Percentiles rank a stretch among this genome's conserved stretches.
phyloP scores from a whole-genome alignment of 2,797 vertebrate genomes.

The Etheostoma perlongum region DNA sequence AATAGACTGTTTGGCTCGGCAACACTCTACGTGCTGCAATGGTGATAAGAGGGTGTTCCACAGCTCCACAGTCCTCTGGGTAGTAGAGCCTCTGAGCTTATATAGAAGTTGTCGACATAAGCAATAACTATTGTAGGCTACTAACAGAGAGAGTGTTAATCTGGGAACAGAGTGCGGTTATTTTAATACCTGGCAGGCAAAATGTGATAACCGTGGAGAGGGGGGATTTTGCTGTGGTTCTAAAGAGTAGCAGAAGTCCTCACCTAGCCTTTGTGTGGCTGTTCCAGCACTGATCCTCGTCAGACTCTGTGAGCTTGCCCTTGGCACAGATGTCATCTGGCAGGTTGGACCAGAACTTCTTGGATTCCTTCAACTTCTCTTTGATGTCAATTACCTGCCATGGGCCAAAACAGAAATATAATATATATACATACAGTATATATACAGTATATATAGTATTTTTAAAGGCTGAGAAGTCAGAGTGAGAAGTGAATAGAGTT shows the following conservation, averaged over 20 bases:
- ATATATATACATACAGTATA: conserved; percentile 27
- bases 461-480: conserved; percentile 10
- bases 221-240: conserved; percentile 46
- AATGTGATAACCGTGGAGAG: conserved; percentile 66
- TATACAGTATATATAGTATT: neutral
- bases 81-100: conserved; percentile 68
- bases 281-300: conserved; percentile 97
- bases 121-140: conserved; percentile 55
- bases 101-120: conserved; percentile 64
- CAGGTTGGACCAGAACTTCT: conserved; percentile 94
- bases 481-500: neutral
- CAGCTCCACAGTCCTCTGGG: conserved; percentile 57
- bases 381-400: conserved; percentile 95
- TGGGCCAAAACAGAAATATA: conserved; percentile 54
- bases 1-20: conserved; percentile 40
- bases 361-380: conserved; percentile 93
- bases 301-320: conserved; percentile 86
- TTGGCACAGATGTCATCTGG: conserved; percentile 93
- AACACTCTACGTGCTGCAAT: conserved; percentile 51
- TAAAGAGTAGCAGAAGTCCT: conserved; percentile 62
- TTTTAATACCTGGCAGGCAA: conserved; percentile 77
- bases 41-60: conserved; percentile 63
- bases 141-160: conserved; percentile 66
- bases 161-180: conserved; percentile 68
- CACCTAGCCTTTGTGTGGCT: conserved; percentile 96